phyloP scores from a whole-genome alignment of 2,888 invertebrate genomes.

The Chalcosyrphus nemorum region DNA sequence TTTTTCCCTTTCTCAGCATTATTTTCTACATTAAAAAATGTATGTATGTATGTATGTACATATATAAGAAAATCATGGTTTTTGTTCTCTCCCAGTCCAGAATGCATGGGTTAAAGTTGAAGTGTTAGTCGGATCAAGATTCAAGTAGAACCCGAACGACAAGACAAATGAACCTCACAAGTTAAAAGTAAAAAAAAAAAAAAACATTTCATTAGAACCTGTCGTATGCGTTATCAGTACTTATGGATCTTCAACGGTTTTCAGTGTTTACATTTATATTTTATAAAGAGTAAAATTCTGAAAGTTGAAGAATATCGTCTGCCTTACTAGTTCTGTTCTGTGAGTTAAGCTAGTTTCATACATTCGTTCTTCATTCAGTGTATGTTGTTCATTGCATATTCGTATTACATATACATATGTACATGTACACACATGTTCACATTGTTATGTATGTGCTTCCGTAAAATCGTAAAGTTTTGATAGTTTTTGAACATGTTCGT shows the following conservation, averaged over 20 bases:
- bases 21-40: no score
- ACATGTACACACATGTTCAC: background rate
- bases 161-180: conserved; percentile 34
- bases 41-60: no score
- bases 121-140: conserved; percentile 35
- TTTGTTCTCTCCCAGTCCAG: background rate
- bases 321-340: no score
- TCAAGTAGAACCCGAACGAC: conserved; percentile 18
- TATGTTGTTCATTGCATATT: background rate
- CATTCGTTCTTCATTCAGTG: no score
- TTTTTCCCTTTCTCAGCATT: no score
- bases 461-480: no score
- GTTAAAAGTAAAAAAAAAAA: conserved; percentile 20
- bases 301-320: no score
- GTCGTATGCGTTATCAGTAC: conserved; percentile 15
- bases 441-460: no score
- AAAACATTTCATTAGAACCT: background rate
- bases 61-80: no score
- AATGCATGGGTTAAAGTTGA: conserved; percentile 11
- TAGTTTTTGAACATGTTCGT: no score
- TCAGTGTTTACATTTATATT: background rate
- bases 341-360: no score
- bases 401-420: background rate
- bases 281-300: no score
- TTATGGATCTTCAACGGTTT: background rate